Evolutionary conservation across 23 tunicate species (phyloP).

Genomic region (Styela clava): DNA sequence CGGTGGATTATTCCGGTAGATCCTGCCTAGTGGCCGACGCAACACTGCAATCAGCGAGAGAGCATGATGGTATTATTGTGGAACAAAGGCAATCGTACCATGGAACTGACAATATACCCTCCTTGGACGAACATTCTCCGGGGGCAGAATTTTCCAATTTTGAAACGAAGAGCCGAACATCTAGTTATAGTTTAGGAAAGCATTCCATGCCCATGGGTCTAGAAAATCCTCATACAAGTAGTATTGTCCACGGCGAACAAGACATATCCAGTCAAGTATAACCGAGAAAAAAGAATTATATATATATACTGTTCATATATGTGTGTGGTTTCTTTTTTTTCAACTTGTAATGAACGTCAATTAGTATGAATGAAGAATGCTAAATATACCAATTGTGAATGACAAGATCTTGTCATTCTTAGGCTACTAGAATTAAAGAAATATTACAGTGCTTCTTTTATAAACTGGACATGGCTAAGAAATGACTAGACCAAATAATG

Average conservation of each 20-base stretch:
- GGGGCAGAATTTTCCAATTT: background rate
- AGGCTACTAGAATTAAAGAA: too few species aligned
- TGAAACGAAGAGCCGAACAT: background rate
- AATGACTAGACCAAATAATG: too few species aligned
- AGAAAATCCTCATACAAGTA: background rate
- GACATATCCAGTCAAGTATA: background rate
- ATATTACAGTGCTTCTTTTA: too few species aligned
- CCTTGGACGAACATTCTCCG: background rate
- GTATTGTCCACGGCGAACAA: background rate
- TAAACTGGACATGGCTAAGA: too few species aligned
- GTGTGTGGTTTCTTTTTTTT: too few species aligned
- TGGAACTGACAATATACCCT: background rate
- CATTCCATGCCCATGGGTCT: background rate
- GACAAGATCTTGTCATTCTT: too few species aligned
- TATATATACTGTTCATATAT: too few species aligned
- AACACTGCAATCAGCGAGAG: constrained; percentile 22
- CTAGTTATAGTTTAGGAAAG: background rate
- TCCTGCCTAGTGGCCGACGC: constrained; percentile 9
- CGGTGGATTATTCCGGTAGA: constrained; percentile 21
- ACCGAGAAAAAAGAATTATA: too few species aligned
- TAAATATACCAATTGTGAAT: too few species aligned
- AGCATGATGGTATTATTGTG: constrained; percentile 15
- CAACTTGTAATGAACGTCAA: too few species aligned
- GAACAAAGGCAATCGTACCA: constrained; percentile 2
- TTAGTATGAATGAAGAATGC: too few species aligned